These are phyloP conservation scores for Irena cyanogastra DNA, from an alignment of 2,113 vertebrate species.

Conservation along the genomic window DNA sequence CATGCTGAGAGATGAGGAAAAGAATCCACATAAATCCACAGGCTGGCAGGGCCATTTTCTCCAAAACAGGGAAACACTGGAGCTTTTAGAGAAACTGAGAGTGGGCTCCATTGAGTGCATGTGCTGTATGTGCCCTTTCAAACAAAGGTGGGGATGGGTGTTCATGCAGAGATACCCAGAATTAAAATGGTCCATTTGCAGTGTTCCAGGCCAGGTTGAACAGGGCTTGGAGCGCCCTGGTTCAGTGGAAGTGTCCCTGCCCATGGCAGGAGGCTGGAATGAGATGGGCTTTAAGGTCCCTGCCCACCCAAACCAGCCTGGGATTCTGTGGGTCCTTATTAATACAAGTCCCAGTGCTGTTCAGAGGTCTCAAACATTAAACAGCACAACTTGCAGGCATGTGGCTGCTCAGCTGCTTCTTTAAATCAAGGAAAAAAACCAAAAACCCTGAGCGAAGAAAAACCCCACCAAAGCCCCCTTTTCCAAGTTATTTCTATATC, in stretches of 20 bases:
- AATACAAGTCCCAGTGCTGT: background rate
- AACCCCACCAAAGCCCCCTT: fast-evolving
- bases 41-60: background rate
- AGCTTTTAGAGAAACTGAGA: background rate
- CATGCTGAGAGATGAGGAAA: background rate
- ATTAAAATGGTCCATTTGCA: background rate
- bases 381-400: background rate
- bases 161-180: background rate
- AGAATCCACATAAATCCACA: background rate
- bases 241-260: background rate
- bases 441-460: background rate
- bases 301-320: background rate
- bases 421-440: background rate
- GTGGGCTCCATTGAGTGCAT: background rate
- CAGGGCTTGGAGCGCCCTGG: background rate
- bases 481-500: background rate
- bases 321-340: background rate
- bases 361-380: background rate
- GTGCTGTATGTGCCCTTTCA: background rate
- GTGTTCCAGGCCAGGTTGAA: background rate
- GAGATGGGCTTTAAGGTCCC: background rate
- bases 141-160: background rate
- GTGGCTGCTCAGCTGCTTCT: background rate
- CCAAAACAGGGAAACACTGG: background rate
- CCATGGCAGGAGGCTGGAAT: background rate